phyloP scores from a whole-genome alignment of 2,797 vertebrate genomes.

The Sylvia borin region DNA sequence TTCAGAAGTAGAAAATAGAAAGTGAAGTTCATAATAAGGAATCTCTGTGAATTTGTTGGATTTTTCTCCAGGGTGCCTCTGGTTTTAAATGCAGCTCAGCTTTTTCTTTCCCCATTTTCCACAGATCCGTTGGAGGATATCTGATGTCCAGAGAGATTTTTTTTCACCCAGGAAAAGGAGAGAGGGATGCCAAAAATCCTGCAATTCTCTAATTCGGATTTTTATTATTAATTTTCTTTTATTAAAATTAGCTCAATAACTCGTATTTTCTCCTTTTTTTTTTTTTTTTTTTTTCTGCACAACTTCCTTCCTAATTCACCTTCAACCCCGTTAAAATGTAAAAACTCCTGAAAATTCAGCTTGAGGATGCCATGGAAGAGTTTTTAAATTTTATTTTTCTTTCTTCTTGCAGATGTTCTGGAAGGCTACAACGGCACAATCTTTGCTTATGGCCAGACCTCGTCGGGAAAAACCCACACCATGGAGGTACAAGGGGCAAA shows the following conservation, averaged over 20 bases:
- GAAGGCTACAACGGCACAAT: conserved; percentile 96
- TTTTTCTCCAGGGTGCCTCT: neutral
- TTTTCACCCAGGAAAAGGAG: neutral
- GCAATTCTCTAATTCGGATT: neutral
- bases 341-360: neutral
- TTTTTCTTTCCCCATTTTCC: neutral
- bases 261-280: neutral
- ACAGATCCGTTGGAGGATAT: neutral
- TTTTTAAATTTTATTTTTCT: neutral
- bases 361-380: neutral
- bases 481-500: conserved; percentile 86
- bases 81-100: neutral
- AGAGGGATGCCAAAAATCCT: neutral
- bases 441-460: conserved; percentile 95
- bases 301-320: neutral
- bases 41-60: neutral
- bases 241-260: neutral
- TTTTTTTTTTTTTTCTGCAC: neutral
- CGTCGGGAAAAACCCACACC: conserved; percentile 96
- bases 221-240: neutral
- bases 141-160: neutral
- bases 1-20: neutral
- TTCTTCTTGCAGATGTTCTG: conserved; percentile 85
- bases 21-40: no score
- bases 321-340: fast-evolving